A percentile compares a stretch with the other conserved stretches of the same genome.
phyloP scores from a whole-genome alignment of 2,888 invertebrate species.

The Tenthredo livida region DNA sequence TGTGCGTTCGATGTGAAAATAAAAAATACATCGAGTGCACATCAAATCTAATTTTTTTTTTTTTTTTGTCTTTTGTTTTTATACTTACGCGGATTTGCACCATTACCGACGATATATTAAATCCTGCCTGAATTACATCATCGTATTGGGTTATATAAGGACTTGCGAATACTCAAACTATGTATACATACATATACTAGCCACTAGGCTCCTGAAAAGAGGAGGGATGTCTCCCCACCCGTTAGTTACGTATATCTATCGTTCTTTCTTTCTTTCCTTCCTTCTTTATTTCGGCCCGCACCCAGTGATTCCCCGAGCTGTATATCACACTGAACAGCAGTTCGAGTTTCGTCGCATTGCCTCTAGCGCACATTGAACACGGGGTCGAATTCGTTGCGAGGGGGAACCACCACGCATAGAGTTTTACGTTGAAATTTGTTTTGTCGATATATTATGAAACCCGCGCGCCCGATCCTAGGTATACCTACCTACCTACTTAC shows the following conservation, averaged over 20 bases:
- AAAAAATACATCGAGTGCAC: no score
- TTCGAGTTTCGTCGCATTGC: constrained; percentile 29
- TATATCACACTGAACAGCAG: background rate
- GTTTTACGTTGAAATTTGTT: constrained; percentile 7
- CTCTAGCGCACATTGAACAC: background rate
- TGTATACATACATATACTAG: no score
- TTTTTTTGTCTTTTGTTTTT: no score
- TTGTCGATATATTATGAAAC: constrained; percentile 38
- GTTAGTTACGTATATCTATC: background rate
- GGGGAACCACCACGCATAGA: background rate
- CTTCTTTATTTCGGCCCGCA: background rate
- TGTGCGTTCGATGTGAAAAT: no score
- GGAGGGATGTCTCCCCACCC: background rate
- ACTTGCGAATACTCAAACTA: no score
- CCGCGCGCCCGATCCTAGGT: background rate
- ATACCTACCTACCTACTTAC: no score
- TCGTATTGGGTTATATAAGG: no score
- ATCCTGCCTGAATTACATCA: no score
- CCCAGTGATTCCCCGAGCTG: constrained; percentile 10
- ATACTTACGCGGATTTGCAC: no score
- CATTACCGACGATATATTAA: no score
- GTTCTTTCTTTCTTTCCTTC: background rate
- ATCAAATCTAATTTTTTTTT: no score
- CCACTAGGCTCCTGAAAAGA: no score
- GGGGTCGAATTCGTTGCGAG: background rate